Base-by-base conservation (phyloP, 2,113 vertebrate species). In the Piliocolobus tephrosceles region DNA sequence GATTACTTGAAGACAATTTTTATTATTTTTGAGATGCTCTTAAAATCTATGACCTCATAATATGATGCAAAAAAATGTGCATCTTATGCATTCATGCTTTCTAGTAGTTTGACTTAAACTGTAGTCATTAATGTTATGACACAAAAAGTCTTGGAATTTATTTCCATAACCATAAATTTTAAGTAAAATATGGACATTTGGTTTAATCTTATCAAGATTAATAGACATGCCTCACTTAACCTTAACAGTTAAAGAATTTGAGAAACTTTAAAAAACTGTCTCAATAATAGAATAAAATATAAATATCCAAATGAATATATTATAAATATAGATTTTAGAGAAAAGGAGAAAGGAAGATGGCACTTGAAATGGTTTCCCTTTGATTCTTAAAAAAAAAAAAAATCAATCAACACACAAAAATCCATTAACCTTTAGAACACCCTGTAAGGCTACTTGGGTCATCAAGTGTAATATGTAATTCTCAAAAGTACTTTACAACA, bases 11-110 rank as follows among this genome's bases (percentile, higher is more conserved):
- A 72, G 27, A 94, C 91, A 1, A 0, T 88, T 14, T 83, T 38
- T 72, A 32, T 50, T 66, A 38, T 90, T 90, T 78, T 78, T 96
- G 90, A 75, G 78, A 10, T 11, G 83, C 84, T 93, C 92, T 78
- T 97, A 85, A 95, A 98, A 93, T 55, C 22, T 11, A 92, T 17
- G 2, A 13, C 72, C 91, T 72, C 8, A 18, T 57, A 22, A 2
- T 1, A 83, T 83, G 86, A 90, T 5, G 9, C 27, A 79, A 27
- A 79, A 78, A 38, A 72, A 64, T n/a, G 32, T 96, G 50, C 66
- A 47, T 61, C 18, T 27, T 78, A 79, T 23, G 14, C 27, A 64
- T 80, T 2, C 8, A 40, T 92, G 40, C 1, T 94, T 16, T 96
- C 91, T 89, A 95, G 58, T 75, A 10, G 52, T 57, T 79, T 92